Base-by-base conservation (phyloP, 2,113 vertebrate species). In the Xiphorhynchus elegans region DNA sequence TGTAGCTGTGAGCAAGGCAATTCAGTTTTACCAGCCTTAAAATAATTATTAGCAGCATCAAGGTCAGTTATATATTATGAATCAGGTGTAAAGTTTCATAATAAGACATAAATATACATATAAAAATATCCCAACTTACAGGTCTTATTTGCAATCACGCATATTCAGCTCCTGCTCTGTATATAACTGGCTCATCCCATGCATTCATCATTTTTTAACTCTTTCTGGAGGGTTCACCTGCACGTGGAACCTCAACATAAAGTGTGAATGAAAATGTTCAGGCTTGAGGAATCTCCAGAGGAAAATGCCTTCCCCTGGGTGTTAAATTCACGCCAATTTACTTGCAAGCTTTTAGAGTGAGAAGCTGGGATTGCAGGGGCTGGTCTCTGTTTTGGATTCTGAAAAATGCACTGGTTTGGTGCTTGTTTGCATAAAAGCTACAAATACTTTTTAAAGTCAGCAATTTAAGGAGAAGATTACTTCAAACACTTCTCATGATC, bases 201-300 rank as follows among this genome's bases (percentile, higher is more conserved):
- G 33, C 19, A 55, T 66, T 94, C 49, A 53, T 49, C 31, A 10
- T 89, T 62, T 72, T 26, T 91, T 95, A 93, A 93, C 75, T 72
- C 91, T 97, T 94, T 91, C 63, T 85, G 59, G 37, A 67, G 42
- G 35, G 42, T 85, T 95, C 89, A 63, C n/a, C 73, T 88, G 23
- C 3, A 0, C 26, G 55, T 70, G 50, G 74, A 83, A 83, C 62
- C 42, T 89, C 84, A 66, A 4, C 74, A 58, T 50, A 76, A 85
- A 63, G 55, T 47, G 58, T 68, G 81, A 96, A 87, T 89, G 74
- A 59, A 90, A 86, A 62, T 69, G 26, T 21, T 91, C 37, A 78
- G 69, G 66, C 44, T 62, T 42, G 62, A 77, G 56, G 73, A 78
- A 74, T 82, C 63, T 95, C 60, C 87, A 31, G 31, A 82, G 86